These are phyloP conservation scores for Phymastichus coffea DNA, from an alignment of 1,140 invertebrate genomes.

Conservation along the genomic window DNA sequence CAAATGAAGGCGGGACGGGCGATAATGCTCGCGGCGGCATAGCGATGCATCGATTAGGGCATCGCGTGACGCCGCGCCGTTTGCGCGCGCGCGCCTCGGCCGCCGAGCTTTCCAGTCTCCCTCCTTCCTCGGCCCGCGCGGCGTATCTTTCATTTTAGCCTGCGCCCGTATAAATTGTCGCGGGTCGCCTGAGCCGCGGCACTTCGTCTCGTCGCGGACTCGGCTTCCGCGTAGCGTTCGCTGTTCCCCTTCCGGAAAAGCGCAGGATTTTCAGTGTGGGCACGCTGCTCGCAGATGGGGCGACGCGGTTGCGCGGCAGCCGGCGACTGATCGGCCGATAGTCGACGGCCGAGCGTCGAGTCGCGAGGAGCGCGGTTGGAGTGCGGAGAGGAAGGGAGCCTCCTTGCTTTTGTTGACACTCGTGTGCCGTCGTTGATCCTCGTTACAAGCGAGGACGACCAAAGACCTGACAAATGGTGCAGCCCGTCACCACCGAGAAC, in stretches of 20 bases:
- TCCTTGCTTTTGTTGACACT: background rate
- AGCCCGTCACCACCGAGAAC: constrained; percentile 60
- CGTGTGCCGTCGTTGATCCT: constrained; percentile 1
- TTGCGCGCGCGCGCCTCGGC: too few relatives aligned
- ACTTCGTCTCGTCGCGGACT: constrained; percentile 11
- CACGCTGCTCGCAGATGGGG: background rate
- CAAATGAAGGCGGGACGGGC: too few relatives aligned
- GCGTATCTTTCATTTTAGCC: constrained; percentile 17
- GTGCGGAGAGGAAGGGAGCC: background rate
- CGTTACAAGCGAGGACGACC: constrained; percentile 12
- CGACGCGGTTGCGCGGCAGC: background rate
- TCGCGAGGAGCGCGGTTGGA: constrained; percentile 6
- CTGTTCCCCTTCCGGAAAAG: background rate
- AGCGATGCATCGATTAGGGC: constrained; percentile 9
- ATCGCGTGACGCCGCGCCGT: background rate
- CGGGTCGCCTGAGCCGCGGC: constrained; percentile 5
- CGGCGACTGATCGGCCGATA: background rate
- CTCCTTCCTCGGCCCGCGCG: background rate
- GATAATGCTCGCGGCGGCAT: too few relatives aligned
- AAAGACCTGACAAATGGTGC: constrained; percentile 45
- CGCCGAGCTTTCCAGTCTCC: background rate
- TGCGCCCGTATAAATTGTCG: constrained; percentile 26
- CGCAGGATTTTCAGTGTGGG: too few relatives aligned
- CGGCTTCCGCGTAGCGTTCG: background rate
- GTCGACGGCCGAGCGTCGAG: background rate